A percentile compares a stretch with the other conserved stretches of the same genome.
Evolutionary conservation across 2,797 vertebrate species (phyloP).

Genomic region (Prionace glauca): DNA sequence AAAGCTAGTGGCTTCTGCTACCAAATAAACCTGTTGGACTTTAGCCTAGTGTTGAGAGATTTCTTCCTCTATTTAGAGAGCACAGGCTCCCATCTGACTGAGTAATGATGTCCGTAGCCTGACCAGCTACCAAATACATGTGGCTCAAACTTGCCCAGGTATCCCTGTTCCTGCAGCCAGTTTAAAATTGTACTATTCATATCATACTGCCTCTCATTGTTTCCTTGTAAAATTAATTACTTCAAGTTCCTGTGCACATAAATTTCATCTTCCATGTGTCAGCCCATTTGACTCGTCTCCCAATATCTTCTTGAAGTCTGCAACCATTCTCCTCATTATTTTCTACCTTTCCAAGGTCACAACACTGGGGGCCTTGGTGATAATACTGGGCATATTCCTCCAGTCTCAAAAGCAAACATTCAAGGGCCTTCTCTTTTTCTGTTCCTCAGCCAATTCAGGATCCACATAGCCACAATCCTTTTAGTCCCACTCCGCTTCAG

Average conservation of each 20-base stretch:
- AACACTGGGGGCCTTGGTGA: too few species aligned
- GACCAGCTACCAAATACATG: not conserved
- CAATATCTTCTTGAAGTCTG: not conserved
- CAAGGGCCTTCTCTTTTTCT: not conserved
- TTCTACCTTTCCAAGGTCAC: too few species aligned
- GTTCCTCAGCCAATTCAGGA: not conserved
- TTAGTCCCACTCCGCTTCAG: not conserved
- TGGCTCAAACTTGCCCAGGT: not conserved
- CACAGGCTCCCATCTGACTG: not conserved
- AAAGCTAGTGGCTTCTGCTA: too few species aligned
- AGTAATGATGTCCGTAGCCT: not conserved
- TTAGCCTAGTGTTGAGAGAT: too few species aligned
- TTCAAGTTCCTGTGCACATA: not conserved
- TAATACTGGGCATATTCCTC: not conserved
- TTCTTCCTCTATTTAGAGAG: not conserved
- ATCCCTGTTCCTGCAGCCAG: not conserved
- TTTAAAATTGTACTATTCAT: not conserved
- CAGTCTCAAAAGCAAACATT: not conserved
- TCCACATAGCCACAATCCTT: not conserved
- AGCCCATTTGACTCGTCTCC: not conserved
- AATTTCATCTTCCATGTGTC: not conserved
- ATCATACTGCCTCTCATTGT: not conserved
- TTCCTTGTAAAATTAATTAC: not conserved
- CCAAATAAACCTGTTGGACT: too few species aligned
- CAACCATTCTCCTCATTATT: too few species aligned